Evolutionary conservation across 2,113 vertebrate genomes (phyloP).

Genomic region (Phasianus colchicus): DNA sequence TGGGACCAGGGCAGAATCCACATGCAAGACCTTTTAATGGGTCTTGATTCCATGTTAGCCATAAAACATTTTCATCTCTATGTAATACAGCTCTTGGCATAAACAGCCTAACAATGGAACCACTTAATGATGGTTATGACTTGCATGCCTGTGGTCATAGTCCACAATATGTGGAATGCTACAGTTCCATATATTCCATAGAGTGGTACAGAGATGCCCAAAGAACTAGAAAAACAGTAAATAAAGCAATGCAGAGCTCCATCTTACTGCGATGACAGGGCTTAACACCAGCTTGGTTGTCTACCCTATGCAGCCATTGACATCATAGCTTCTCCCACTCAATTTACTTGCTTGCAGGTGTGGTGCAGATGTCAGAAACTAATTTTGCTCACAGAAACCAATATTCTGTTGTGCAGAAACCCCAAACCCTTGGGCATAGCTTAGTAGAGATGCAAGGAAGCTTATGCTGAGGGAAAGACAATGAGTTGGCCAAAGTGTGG

Average conservation of each 20-base stretch:
- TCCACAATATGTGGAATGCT: neutral
- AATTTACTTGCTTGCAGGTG: neutral
- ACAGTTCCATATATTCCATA: too few relatives aligned
- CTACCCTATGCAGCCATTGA: neutral
- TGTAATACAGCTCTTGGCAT: neutral
- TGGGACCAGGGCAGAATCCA: neutral
- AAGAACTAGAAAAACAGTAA: neutral
- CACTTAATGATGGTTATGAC: neutral
- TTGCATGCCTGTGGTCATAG: neutral
- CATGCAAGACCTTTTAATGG: neutral
- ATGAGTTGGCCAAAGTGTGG: rapidly evolving
- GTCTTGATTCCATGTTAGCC: neutral
- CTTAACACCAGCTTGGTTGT: rapidly evolving
- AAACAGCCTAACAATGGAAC: neutral
- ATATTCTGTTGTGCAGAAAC: neutral
- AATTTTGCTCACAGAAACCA: neutral
- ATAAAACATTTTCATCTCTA: neutral
- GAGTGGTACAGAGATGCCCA: neutral
- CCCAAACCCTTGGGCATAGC: rapidly evolving
- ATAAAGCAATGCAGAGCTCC: neutral
- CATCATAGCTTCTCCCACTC: neutral
- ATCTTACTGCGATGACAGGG: neutral
- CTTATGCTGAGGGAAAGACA: neutral
- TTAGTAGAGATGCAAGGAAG: neutral
- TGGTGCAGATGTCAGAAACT: neutral